Conservation (phyloP, 2,797 vertebrate species). For the Typhlichthys eigenmanni region DNA sequence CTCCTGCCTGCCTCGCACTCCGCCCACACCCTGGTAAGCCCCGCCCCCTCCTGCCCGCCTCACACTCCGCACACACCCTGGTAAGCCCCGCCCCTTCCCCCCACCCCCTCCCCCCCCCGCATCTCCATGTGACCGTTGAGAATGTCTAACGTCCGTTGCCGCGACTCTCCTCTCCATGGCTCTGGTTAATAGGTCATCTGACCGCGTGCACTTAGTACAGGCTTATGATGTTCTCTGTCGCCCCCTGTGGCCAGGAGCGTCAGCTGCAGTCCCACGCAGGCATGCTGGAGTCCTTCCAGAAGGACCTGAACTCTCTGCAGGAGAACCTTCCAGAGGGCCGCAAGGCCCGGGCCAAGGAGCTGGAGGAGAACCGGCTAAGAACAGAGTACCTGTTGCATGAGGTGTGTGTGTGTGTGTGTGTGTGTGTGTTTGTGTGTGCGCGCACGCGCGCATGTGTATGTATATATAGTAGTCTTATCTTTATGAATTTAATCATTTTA, state of each 20-base stretch:
- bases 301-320: conserved; percentile 78
- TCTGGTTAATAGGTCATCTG: neutral
- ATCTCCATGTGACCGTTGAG: no score
- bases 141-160: no score
- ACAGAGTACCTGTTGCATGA: conserved; percentile 87
- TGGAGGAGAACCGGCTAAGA: conserved; percentile 82
- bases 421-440: neutral
- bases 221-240: no score
- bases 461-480: no score
- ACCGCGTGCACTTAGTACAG: neutral
- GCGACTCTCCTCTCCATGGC: no score
- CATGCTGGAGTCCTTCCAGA: conserved; percentile 82
- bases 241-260: conserved; percentile 73
- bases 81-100: no score
- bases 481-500: no score
- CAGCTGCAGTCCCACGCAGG: conserved; percentile 82
- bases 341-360: conserved; percentile 77
- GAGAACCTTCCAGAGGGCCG: conserved; percentile 71
- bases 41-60: conserved; percentile 84
- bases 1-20: conserved; percentile 82
- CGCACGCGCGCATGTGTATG: no score
- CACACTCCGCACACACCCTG: conserved; percentile 69
- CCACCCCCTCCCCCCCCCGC: neutral
- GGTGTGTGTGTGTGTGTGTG: conserved; percentile 55
- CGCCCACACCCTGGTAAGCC: conserved; percentile 64